These are phyloP conservation scores for Alligator mississippiensis DNA, from an alignment of 2,113 vertebrate species.

Conservation along the genomic window DNA sequence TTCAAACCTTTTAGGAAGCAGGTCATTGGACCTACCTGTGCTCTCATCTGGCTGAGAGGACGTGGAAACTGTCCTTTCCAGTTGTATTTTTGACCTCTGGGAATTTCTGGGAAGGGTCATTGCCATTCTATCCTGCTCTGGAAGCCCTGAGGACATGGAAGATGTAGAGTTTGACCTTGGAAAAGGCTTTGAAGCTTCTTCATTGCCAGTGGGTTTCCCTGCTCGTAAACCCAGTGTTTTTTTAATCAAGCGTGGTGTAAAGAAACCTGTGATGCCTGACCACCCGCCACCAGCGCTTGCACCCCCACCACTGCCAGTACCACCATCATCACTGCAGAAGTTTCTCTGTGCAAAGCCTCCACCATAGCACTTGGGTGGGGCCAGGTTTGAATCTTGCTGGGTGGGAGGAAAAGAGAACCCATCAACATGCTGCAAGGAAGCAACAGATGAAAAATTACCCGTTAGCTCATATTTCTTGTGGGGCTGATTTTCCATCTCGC, in stretches of 20 bases:
- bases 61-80: constrained; percentile 93
- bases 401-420: constrained; percentile 87
- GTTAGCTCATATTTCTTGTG: constrained; percentile 97
- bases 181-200: constrained; percentile 92
- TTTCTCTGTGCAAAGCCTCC: constrained; percentile 91
- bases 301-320: constrained; percentile 79
- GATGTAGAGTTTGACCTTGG: constrained; percentile 99
- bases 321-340: constrained; percentile 78
- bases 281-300: constrained; percentile 88
- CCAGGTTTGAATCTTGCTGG: constrained; percentile 87
- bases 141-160: constrained; percentile 96
- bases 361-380: constrained; percentile 90
- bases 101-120: constrained; percentile 97
- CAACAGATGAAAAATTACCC: constrained; percentile 83
- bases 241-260: constrained; percentile 98
- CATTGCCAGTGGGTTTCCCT: constrained; percentile 87
- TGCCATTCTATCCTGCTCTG: constrained; percentile 96
- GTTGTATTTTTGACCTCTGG: constrained; percentile 90
- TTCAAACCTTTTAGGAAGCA: constrained; percentile 86
- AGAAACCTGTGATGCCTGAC: constrained; percentile 96
- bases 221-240: constrained; percentile 95
- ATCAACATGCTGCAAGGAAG: constrained; percentile 89
- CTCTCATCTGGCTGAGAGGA: constrained; percentile 94
- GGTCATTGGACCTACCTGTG: constrained; percentile 79
- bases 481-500: constrained; percentile 97